A percentile compares a stretch with the other conserved stretches of the same genome.
Conservation (phyloP, 2,797 vertebrate genomes). For the Gambusia yucatana region DNA sequence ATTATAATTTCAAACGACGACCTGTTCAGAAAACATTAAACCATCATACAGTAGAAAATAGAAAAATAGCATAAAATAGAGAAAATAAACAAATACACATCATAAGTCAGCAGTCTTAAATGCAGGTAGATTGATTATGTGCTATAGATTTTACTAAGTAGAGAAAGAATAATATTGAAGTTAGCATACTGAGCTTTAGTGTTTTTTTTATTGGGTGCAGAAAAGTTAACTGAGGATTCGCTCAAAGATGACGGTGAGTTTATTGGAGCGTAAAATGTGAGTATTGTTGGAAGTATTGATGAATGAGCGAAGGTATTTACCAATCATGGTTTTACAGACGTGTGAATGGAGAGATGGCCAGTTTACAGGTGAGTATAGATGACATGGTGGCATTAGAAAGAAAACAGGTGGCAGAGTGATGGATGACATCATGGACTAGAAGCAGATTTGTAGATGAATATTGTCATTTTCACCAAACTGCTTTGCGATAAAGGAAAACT, state of each 20-base stretch:
- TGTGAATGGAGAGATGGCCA: background rate
- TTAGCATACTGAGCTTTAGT: no score
- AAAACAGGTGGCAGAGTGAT: background rate
- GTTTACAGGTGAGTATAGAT: background rate
- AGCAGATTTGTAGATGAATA: background rate
- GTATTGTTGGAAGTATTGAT: background rate
- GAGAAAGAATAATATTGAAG: no score
- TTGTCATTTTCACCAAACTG: background rate
- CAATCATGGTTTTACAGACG: background rate
- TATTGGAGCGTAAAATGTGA: background rate
- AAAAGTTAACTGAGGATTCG: background rate
- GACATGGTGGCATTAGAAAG: background rate
- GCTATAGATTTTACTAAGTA: no score
- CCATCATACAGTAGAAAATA: no score
- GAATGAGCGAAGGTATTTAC: background rate
- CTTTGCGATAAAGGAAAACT: background rate
- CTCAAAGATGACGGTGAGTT: background rate
- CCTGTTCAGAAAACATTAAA: no score
- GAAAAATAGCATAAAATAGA: no score
- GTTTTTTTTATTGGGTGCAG: background rate
- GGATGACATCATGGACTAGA: background rate
- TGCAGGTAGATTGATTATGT: no score
- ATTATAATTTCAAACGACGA: no score
- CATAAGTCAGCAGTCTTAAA: no score
- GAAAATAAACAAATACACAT: no score